Evolutionary conservation across 2,888 invertebrate genomes (phyloP), one percentile per base, ranked within the genome.

Genomic region (Norana najaformis): DNA sequence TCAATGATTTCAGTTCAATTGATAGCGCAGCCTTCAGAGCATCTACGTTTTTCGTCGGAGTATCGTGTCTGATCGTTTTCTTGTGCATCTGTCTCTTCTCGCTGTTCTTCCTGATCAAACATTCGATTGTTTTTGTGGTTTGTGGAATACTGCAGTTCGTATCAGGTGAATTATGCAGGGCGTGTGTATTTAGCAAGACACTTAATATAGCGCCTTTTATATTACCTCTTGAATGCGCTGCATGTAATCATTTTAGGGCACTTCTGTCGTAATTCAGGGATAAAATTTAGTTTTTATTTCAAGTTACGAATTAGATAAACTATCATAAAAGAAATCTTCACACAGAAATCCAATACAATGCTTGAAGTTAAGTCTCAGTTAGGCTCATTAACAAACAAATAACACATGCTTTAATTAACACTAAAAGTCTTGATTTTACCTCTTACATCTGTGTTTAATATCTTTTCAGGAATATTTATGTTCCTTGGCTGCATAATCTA

Each of bases 101-200:
- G 92, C 96, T 98, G 93, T 98, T 98, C 96, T 97, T 98, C 95
- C 98, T 98, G 95, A 97, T 98, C 95, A 97, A 97, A 94, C 97
- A 98, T 30, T 97, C 97, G 88, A 97, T 97, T 89, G 98, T 98
- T 89, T 98, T 98, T 95, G 97, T 97, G 94, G 96, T 98, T 91
- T 98, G 98, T 94, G 98, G 97, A 88, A 98, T 98, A 97, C 96
- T 99, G 96, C 99, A 99, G 95, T 96, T 98, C n/a, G 96, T 98
- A 93, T 98, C 98, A 94, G 98, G 99, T 99, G 95, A 96, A 96
- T 92, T 83, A 47, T 23, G 47, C 11, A 8, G 8, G n/a, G n/a
- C n/a, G 69, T n/a, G 8, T 30, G 69, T n/a, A 4, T 69, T 1
- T 47, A 47, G 4, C 47, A 20, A 47, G 23, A 23, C 47, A 47